Base-by-base conservation (phyloP, 2,113 vertebrate species). In the Phrynosoma blainvillii region DNA sequence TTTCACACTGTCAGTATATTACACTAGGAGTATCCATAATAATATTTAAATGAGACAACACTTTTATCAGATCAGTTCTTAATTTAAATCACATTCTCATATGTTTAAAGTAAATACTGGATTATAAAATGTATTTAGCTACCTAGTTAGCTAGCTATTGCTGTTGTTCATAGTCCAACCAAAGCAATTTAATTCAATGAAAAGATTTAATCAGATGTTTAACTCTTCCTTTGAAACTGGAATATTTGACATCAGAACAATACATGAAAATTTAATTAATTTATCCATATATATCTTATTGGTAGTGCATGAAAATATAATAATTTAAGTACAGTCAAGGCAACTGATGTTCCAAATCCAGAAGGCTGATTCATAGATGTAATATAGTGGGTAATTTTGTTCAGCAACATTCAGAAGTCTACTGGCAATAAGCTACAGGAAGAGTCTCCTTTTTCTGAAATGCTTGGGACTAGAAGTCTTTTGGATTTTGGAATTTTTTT, bases 11-110 rank as follows among this genome's bases (percentile, higher is more conserved):
- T n/a, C 36, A 59, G 36, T 13, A 59, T 32, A 84, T 42, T 89
- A 21, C 40, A 81, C 3, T 21, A 4, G 5, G 84, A 71, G 40
- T 74, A 79, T 89, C 1, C 1, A 12, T 0, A 70, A n/a, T 23
- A 0, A 18, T 47, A 54, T 42, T 79, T 59, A 89, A 90, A 73
- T 2, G 0, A 92, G 91, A 25, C 5, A 89, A 16, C n/a, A 89
- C 0, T 47, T 90, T 87, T 74, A 76, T n/a, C 89, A 23, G 23
- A 20, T 62, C 18, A 62, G 18, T 36, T 90, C 71, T 1, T 75
- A 20, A 82, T 78, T 56, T 1, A 10, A 86, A 71, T 20, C 83
- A 87, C 6, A n/a, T 2, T 66, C 30, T 20, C 1, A 11, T 21
- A 77, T 79, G 0, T 23, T 42, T 54, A 88, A 78, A 87, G 68